Base-by-base conservation (phyloP, 1,140 invertebrate genomes). In the Dendrolimus kikuchii region DNA sequence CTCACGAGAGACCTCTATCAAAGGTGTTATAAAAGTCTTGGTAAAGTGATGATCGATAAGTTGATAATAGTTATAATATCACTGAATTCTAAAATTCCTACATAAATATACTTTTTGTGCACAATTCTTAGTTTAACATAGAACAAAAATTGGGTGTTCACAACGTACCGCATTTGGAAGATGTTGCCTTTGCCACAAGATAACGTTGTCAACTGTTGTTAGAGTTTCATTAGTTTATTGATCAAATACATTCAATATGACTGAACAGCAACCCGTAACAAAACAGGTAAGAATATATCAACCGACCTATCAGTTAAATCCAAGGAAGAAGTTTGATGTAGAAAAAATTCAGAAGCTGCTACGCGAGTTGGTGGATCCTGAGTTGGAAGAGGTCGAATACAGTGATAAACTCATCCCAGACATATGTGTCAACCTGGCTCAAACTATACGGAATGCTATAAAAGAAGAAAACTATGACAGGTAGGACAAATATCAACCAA, bases 401-500 rank as follows among this genome's bases (percentile, higher is more conserved):
- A 81, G 68, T 39, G 85, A 88, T 44, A 83, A 83, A 57, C 42
- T 65, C 6, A 56, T 82, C 42, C 79, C 82, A 6, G 87, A 87
- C 41, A 36, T 88, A n/a, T 81, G 77, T 55, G 37, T 77, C 2
- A 74, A 40, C 46, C 62, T 88, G 55, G 64, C 77, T 7, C 81
- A 86, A 56, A 79, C 68, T 43, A 74, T 88, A 39, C 75, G 74
- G 42, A 76, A 66, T 39, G 71, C 77, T 5, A 62, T 88, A 38
- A 88, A 87, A 74, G 78, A 81, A 68, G 78, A 88, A 74, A 75
- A 85, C 46, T 88, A 78, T 70, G 81, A 88, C 71, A 88, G 87
- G 87, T 87, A 52, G 23, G 23, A 23, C 23, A 2, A 23, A 23
- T 23, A 23, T 3, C 23, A 3, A 23, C 23, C 23, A 23, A 2